These are phyloP conservation scores for Heliconius charithonia DNA, from an alignment of 2,888 invertebrate species.

Conservation along the genomic window DNA sequence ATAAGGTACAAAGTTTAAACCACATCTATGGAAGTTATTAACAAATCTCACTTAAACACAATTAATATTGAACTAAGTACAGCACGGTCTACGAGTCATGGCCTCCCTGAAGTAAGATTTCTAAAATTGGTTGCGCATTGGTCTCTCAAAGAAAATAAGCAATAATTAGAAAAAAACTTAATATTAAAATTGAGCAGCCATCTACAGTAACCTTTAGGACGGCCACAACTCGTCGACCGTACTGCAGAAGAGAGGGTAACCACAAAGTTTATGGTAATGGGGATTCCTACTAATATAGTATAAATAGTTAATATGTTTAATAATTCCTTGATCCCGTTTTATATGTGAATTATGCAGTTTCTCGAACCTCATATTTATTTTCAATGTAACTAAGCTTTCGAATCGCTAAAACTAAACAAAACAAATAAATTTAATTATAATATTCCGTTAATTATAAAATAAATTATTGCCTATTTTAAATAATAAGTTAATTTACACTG, in stretches of 20 bases:
- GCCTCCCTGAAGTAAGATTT: not conserved
- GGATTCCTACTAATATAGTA: no score
- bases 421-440: not conserved
- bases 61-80: not conserved
- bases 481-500: constrained; percentile 6
- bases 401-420: not conserved
- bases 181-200: not conserved
- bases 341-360: not conserved
- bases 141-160: not conserved
- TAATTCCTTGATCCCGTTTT: not conserved
- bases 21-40: constrained; percentile 17
- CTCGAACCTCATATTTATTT: not conserved
- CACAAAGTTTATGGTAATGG: not conserved
- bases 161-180: not conserved
- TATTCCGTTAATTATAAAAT: not conserved
- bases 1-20: not conserved
- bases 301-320: not conserved
- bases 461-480: not conserved
- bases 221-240: not conserved
- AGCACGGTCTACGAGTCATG: not conserved
- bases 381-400: not conserved
- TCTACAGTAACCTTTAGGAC: not conserved
- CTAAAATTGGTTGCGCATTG: not conserved
- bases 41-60: constrained; percentile 14
- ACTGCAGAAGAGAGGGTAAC: not conserved